Base-by-base conservation (phyloP, 1,140 invertebrate species). In the Drosophila funebris region DNA sequence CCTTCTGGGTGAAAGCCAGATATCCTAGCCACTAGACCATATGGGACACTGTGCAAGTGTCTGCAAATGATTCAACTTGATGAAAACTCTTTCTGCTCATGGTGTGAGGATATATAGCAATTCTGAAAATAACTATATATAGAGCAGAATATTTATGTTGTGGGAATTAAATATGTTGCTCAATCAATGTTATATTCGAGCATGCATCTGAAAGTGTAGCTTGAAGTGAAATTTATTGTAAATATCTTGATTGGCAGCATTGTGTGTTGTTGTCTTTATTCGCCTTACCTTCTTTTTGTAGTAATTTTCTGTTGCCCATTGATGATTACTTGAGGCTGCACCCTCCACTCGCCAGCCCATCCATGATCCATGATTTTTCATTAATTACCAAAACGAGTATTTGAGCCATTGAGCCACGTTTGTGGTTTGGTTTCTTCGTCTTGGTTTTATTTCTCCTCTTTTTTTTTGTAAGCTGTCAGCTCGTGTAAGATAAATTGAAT, bases 1-100 rank as follows among this genome's bases (percentile, higher is more conserved):
- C 95, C 95, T 95, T 94, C 94, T 95, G 94, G 95, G 95, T 95
- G 95, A 96, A 94, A 96, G 95, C 95, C 95, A 95, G 95, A 94
- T 95, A 95, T 95, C 95, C 95, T 96, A 95, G 94, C 95, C 95
- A 95, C 95, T 96, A 96, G 95, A 94, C 93, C 93, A 94, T 94
- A 94, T 93, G 93, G 93, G 92, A 93, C 29, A 31, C 14, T 11
- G 48, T 11, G 13, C 36, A 18, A 2, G 7, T n/a, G 18, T 29
- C 7, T 50, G 33, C 13, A 18, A 36, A 14, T 3, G n/a, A 14
- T 8, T 8, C 22, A 13, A 29, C 6, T 29, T 29, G n/a, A 37
- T 20, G 29, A 54, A 13, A 13, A 11, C n/a, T n/a, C n/a, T n/a
- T n/a, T n/a, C n/a, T n/a, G n/a, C n/a, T n/a, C n/a, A n/a, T n/a